Base-by-base conservation (phyloP, 2,797 vertebrate genomes). In the Takifugu rubripes region DNA sequence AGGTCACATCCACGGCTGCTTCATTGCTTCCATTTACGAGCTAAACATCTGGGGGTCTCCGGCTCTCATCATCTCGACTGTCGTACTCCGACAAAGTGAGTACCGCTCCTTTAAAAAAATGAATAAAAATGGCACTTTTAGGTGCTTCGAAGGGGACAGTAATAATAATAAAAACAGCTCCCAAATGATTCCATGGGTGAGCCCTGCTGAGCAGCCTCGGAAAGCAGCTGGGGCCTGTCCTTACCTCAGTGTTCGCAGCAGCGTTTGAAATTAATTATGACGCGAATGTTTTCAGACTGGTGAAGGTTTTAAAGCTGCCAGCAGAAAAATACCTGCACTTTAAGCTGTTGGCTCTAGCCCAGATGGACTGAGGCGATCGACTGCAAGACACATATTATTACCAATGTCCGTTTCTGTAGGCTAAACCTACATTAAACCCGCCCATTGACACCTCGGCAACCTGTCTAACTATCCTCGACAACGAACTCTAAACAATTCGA, bases 1-100 rank as follows among this genome's bases (percentile, higher is more conserved):
- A 63, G 67, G 75, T 90, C 83, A 84, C 81, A 84, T 77, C 64
- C 76, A 68, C 67, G 75, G 75, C 46, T 67, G 74, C 77, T 72
- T 79, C 91, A 91, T 91, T 50, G 25, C 59, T 31, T 69, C 31
- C 70, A 61, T 63, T 74, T 77, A 66, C 11, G 65, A 62, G 67
- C 57, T 56, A 14, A 69, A 77, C 64, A 60, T 75, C 59, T 54
- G 29, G 50, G 24, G 59, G 51, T 54, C 56, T 29, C 24, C 60
- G 17, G n/a, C 1, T 33, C 49, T 62, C 56, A 56, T 50, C 68
- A 61, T 59, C 66, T 61, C 55, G 61, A 48, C 57, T 42, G 56
- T 55, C 57, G 52, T 31, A 56, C 52, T 59, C 25, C 50, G 45
- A 31, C 26, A 46, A 56, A 43, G 27, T 54, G 25, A 17, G n/a